phyloP scores from a whole-genome alignment of 2,888 invertebrate species.

The Therioaphis trifolii region DNA sequence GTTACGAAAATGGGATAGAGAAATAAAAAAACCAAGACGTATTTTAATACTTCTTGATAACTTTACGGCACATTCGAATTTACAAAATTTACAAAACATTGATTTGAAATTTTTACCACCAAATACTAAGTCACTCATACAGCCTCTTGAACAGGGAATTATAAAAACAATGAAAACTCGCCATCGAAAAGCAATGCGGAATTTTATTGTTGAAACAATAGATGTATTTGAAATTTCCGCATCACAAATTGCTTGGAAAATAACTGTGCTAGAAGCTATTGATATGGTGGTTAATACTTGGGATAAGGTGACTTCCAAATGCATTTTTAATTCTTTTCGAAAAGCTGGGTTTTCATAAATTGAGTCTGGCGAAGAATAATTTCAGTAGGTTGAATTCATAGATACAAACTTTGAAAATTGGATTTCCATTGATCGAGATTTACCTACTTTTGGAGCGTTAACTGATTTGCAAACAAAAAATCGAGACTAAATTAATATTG shows the following conservation, averaged over 20 bases:
- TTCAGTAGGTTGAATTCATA: neutral
- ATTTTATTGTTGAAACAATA: constrained; percentile 14
- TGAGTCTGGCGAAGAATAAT: neutral
- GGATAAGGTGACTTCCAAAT: neutral
- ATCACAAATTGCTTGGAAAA: constrained; percentile 2
- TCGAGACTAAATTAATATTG: too few relatives aligned
- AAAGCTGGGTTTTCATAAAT: constrained; percentile 7
- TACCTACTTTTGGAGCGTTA: constrained; percentile 13
- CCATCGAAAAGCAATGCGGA: constrained; percentile 40
- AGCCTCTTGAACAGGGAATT: constrained; percentile 52
- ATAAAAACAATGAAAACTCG: constrained; percentile 46
- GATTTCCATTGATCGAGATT: constrained; percentile 16
- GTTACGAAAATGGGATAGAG: constrained; percentile 12
- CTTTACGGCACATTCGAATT: constrained; percentile 66
- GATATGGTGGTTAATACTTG: neutral
- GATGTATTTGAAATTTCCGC: neutral
- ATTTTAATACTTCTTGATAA: constrained; percentile 67
- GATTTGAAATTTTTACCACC: constrained; percentile 43
- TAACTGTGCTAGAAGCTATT: neutral
- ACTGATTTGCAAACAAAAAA: neutral
- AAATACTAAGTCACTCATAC: constrained; percentile 41
- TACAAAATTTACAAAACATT: constrained; percentile 42
- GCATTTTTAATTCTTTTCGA: constrained; percentile 13
- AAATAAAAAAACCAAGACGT: constrained; percentile 64
- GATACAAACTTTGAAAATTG: constrained; percentile 22